Evolutionary conservation across 53 echinoderm and acorn worm species (phyloP).

Genomic region (Actinopyga echinites): DNA sequence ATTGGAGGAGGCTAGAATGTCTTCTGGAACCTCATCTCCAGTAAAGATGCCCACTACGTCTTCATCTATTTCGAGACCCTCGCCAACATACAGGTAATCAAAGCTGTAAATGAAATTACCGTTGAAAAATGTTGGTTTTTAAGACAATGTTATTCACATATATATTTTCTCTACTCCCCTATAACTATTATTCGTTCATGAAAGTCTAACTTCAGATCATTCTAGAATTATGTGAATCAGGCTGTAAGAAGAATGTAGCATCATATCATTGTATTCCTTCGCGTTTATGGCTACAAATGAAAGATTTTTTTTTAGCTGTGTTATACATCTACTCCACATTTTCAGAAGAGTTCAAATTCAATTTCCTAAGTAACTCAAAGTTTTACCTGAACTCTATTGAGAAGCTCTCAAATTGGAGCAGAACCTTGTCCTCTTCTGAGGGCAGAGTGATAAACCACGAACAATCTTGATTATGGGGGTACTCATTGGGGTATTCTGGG

Average conservation of each 20-base stretch:
- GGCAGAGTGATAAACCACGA: slow-evolving; percentile 66
- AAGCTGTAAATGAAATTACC: slow-evolving; percentile 39
- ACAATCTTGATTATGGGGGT: slow-evolving; percentile 72
- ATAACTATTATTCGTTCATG: no score
- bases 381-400: slow-evolving; percentile 58
- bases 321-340: no score
- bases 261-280: no score
- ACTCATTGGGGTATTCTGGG: slow-evolving; percentile 58
- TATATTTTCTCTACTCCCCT: no score
- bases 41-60: slow-evolving; percentile 53
- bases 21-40: slow-evolving; percentile 24
- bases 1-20: slow-evolving; percentile 39
- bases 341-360: no score
- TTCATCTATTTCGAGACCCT: slow-evolving; percentile 49
- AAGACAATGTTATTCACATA: background rate
- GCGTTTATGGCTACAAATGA: no score
- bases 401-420: slow-evolving; percentile 56
- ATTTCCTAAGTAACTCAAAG: background rate
- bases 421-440: slow-evolving; percentile 27
- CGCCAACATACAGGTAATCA: slow-evolving; percentile 61
- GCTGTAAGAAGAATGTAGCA: no score
- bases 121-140: background rate
- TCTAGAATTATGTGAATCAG: no score
- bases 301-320: no score
- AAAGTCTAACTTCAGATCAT: no score